Evolutionary conservation across 2,888 invertebrate species (phyloP).

Genomic region (Copidosoma aretas): DNA sequence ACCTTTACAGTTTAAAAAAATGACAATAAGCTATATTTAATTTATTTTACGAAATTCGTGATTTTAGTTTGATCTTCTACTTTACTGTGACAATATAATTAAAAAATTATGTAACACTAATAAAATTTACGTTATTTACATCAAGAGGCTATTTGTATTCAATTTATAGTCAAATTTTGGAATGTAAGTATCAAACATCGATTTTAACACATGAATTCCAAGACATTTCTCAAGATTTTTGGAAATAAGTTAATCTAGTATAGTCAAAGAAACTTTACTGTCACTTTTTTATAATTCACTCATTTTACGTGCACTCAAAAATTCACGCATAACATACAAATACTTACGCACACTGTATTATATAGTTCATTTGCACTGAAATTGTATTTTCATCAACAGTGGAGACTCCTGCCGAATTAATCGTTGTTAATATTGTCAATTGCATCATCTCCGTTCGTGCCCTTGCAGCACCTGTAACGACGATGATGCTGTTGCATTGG

Average conservation of each 20-base stretch:
- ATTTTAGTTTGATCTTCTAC: not conserved
- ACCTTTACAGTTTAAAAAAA: conserved; percentile 28
- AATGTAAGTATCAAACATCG: no score
- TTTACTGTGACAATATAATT: no score
- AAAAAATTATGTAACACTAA: not conserved
- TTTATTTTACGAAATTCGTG: not conserved
- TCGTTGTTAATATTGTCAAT: not conserved
- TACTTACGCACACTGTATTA: not conserved
- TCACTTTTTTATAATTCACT: not conserved
- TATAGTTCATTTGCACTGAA: not conserved
- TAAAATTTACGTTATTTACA: not conserved
- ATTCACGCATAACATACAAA: not conserved
- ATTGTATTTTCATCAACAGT: not conserved
- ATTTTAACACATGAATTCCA: no score
- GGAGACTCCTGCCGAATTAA: not conserved
- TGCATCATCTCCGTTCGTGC: conserved; percentile 44
- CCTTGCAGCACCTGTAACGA: conserved; percentile 2
- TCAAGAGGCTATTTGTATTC: no score
- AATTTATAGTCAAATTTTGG: no score
- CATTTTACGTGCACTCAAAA: not conserved
- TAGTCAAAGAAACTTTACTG: not conserved
- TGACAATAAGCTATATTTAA: conserved; percentile 33
- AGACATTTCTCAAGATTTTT: no score
- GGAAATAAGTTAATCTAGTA: no score
- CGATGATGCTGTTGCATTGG: conserved; percentile 37